Base-by-base conservation (phyloP, 2,888 invertebrate genomes). In the Drosophila pseudotalamancana region DNA sequence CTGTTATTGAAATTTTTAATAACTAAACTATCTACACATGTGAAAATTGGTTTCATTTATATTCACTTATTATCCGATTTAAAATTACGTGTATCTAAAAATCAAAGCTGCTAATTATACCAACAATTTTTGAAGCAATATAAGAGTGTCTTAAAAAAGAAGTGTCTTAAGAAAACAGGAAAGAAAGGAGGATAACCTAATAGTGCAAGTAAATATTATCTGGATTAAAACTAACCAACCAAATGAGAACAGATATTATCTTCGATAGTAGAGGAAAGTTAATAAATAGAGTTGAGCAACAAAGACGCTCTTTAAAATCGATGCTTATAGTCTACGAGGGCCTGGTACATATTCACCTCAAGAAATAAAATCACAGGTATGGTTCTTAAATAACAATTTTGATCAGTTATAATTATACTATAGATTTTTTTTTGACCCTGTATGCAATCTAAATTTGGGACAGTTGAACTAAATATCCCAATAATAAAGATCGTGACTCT, bases 301-400 rank as follows among this genome's bases (percentile, higher is more conserved):
- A 21, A 9, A 18, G 9, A 21, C 6, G 8, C 27, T 11, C 6
- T 23, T 11, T 29, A 39, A 48, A 39, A 16, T 25, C 16, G 9
- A 6, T 27, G 27, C 25, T 60, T 50, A 50, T 50, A 23, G 27
- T 39, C 54, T 69, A 73, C 29, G 45, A 51, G 29, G 34, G n/a
- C 34, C 32, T 16, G n/a, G 23, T 32, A 27, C 27, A 34, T n/a
- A 40, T 45, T 54, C 2, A 35, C 46, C 53, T 50, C 25, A 59
- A 66, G 27, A 67, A 73, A 61, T 29, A 19, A 75, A 71, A 72
- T 75, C 75, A 72, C 71, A 75, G 72, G 64, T 57, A 57, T 39
- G 42, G 76, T 75, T 72, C 12, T 19, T 63, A 43, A 50, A 57
- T 46, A 68, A 57, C 11, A 65, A 54, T 63, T 64, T 43, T 53